phyloP scores from a whole-genome alignment of 2,888 invertebrate genomes.

The Ophonus ardosiacus region DNA sequence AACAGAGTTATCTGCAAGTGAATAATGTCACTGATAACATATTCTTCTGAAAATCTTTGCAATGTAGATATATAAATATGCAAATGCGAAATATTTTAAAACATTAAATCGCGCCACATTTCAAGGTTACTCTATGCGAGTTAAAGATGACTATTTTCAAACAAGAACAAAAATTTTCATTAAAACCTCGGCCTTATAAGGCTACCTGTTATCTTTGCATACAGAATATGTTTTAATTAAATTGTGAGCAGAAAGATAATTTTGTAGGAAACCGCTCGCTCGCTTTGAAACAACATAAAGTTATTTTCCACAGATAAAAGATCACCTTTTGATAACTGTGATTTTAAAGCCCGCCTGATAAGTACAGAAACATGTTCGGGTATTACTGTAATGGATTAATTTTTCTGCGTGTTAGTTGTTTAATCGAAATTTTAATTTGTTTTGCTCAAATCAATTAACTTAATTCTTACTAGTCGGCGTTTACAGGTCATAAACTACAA shows the following conservation, averaged over 20 bases:
- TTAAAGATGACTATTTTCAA: conserved; percentile 44
- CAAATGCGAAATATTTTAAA: conserved; percentile 10
- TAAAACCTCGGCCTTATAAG: conserved; percentile 36
- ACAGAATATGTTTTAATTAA: conserved; percentile 50
- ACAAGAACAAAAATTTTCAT: conserved; percentile 50
- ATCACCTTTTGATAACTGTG: conserved; percentile 16
- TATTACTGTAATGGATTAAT: conserved; percentile 13
- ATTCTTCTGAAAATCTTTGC: neutral
- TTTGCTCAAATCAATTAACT: conserved; percentile 20
- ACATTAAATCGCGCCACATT: conserved; percentile 23
- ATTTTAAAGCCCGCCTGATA: conserved; percentile 25
- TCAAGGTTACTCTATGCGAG: conserved; percentile 32
- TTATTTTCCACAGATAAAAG: conserved; percentile 23
- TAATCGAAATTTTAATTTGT: conserved; percentile 36
- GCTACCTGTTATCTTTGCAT: conserved; percentile 47
- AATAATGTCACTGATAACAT: conserved; percentile 3
- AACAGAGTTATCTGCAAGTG: neutral
- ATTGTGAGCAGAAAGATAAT: conserved; percentile 42
- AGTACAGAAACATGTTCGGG: conserved; percentile 32
- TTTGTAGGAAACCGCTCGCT: conserved; percentile 36
- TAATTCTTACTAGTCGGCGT: conserved; percentile 16
- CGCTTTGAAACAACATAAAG: conserved; percentile 22
- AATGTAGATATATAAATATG: conserved; percentile 10
- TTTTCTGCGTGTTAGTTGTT: conserved; percentile 30
- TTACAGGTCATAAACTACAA: conserved; percentile 17